Conservation (phyloP, 2,797 vertebrate species). For the Megalops cyprinoides region DNA sequence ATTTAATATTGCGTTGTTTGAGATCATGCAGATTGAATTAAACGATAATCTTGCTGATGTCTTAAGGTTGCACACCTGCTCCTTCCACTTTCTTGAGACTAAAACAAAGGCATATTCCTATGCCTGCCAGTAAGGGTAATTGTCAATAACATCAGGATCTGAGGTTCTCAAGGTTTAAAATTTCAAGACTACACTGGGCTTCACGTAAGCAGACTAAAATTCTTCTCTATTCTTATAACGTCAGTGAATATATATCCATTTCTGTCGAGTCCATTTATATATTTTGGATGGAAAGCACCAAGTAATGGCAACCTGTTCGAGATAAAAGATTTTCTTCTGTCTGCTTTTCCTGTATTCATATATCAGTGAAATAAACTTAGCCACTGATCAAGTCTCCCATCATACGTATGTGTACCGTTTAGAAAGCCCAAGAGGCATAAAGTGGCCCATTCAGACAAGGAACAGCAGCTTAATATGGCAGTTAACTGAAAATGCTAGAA, state of each 20-base stretch:
- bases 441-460: neutral
- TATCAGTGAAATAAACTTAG: neutral
- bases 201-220: neutral
- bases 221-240: neutral
- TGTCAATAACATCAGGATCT: neutral
- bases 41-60: constrained; percentile 10
- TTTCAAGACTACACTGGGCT: constrained; percentile 15
- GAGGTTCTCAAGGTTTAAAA: neutral
- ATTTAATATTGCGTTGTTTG: neutral
- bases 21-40: neutral
- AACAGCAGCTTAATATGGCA: neutral
- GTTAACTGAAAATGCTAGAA: neutral
- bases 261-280: neutral
- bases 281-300: neutral
- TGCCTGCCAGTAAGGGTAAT: neutral
- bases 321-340: neutral
- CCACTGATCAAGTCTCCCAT: neutral
- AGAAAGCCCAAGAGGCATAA: neutral
- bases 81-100: neutral
- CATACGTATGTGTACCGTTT: neutral
- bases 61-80: constrained; percentile 22
- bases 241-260: neutral
- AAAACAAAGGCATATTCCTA: neutral
- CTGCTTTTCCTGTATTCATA: neutral
- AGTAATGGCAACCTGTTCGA: neutral